Conservation (phyloP, 2,113 vertebrate species). For the Sylvietta virens region DNA sequence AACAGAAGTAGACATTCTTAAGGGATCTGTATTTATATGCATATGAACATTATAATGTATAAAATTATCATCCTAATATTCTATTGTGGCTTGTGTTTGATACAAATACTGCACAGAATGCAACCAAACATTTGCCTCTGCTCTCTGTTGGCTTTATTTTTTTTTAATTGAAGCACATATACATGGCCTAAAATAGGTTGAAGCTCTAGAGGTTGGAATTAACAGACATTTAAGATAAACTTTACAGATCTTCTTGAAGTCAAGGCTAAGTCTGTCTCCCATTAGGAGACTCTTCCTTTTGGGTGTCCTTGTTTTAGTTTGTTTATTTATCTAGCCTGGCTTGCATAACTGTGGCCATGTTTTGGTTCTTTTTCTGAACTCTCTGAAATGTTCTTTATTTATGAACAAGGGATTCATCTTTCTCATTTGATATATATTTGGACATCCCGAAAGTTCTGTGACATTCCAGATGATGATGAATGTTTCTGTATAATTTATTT, state of each 20-base stretch:
- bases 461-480: not conserved
- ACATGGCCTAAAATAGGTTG: not conserved
- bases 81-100: slow-evolving; percentile 29
- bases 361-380: not conserved
- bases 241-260: slow-evolving; percentile 10
- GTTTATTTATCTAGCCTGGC: not conserved
- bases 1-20: slow-evolving; percentile 50
- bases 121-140: not conserved
- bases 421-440: not conserved
- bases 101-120: slow-evolving; percentile 1
- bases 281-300: not conserved
- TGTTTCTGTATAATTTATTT: not conserved
- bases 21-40: slow-evolving; percentile 15
- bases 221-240: not conserved
- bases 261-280: not conserved
- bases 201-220: not conserved
- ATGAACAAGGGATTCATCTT: not conserved
- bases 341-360: not conserved
- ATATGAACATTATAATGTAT: slow-evolving; percentile 50
- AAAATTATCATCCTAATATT: slow-evolving; percentile 53
- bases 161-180: not conserved
- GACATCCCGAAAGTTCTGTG: not conserved
- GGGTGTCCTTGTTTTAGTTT: not conserved
- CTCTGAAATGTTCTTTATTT: not conserved
- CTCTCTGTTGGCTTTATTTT: not conserved